Evolutionary conservation across 92 coral and sea anemone species (phyloP), one percentile per base, ranked within the genome.

Genomic region (Phenganax stokvisi): DNA sequence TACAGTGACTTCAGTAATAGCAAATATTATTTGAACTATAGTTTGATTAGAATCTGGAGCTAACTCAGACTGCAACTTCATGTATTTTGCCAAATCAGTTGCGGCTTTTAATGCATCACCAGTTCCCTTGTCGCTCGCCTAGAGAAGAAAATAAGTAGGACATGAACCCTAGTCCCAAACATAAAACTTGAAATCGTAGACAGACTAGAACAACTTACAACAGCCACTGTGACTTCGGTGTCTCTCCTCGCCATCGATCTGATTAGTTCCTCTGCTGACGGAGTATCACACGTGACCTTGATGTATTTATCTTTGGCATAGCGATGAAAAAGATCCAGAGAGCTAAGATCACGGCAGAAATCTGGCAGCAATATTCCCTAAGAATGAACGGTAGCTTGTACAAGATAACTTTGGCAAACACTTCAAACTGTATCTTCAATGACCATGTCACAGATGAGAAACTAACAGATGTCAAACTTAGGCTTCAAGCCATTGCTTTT

Each of bases 291-390:
- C 10, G 88, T 82, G 52, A 96, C 77, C 12, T 93, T 88, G 62
- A 96, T 89, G 75, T 86, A 88, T 13, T 88, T 90, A n/a, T 87
- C 91, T 62, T 73, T 76, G 15, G 99, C 97, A 76, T 88, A 89
- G 37, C 82, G 87, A 72, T 89, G 89, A 62, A 96, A 79, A 71
- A 92, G 9, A 47, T 93, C 88, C 27, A 96, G 70, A 57, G 87
- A 87, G 6, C 99, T 80, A 73, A 96, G 72, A 71, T 84, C 88
- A 52, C 88, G 91, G 68, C 99, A 96, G 29, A 96, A 88, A 86
- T 92, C 99, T 72, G 89, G 94, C 72, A 96, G 86, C 15, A 96
- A 87, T 10, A 96, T 96, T 28, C 99, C 99, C 99, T 96, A 74
- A 31, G 47, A 55, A 13, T 56, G 25, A 31, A 75, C 54, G 76